Evolutionary conservation across 2,888 invertebrate species (phyloP).

Genomic region (Nematopogon swammerdamellus): DNA sequence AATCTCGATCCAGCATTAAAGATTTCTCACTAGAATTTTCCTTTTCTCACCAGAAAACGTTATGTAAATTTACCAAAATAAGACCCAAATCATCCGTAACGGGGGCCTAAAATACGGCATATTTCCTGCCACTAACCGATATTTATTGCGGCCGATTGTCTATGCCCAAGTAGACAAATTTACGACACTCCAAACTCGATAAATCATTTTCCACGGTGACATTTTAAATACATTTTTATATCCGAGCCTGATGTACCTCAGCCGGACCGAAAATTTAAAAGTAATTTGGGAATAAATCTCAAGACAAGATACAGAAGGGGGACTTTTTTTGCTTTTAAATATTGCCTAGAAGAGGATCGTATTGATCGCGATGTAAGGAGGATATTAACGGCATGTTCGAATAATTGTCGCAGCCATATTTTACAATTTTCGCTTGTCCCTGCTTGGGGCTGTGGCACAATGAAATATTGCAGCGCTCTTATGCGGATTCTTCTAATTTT

Average conservation of each 20-base stretch:
- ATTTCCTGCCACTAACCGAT: slow-evolving; percentile 14
- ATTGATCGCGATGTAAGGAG: slow-evolving; percentile 34
- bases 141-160: slow-evolving; percentile 41
- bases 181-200: slow-evolving; percentile 41
- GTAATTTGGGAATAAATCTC: slow-evolving; percentile 57
- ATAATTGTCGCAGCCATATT: slow-evolving; percentile 57
- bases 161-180: slow-evolving; percentile 49
- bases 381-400: slow-evolving; percentile 54
- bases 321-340: slow-evolving; percentile 28
- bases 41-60: not conserved
- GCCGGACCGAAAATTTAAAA: slow-evolving; percentile 42
- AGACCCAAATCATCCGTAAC: slow-evolving; percentile 3
- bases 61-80: slow-evolving; percentile 6
- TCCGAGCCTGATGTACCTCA: slow-evolving; percentile 36
- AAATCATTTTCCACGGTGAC: slow-evolving; percentile 47
- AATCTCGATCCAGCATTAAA: too few species aligned
- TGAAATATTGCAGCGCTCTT: not conserved
- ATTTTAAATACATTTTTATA: slow-evolving; percentile 57
- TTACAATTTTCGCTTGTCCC: slow-evolving; percentile 26
- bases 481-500: too few species aligned
- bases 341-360: not conserved
- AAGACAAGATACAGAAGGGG: slow-evolving; percentile 27
- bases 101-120: slow-evolving; percentile 3
- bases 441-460: not conserved
- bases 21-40: too few species aligned